Evolutionary conservation across 2,113 vertebrate genomes (phyloP).

Genomic region (Rutilus rutilus): DNA sequence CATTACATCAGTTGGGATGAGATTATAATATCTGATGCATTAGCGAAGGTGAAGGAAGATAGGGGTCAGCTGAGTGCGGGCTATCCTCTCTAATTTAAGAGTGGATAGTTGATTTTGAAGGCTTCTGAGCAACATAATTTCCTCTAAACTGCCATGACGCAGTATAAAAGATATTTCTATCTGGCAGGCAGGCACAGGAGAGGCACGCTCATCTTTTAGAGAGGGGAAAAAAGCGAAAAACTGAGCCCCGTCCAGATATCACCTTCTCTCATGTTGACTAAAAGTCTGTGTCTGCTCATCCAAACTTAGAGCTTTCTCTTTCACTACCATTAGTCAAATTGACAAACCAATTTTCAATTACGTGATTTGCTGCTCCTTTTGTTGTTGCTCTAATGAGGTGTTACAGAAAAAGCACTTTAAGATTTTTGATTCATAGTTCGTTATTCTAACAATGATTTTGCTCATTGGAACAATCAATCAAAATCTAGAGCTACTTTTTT

Average conservation of each 20-base stretch:
- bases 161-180: constrained; percentile 51
- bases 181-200: constrained; percentile 48
- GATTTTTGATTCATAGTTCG: background rate
- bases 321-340: background rate
- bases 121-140: constrained; percentile 50
- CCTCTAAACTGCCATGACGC: constrained; percentile 50
- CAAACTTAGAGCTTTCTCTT: background rate
- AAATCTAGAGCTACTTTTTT: background rate
- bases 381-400: constrained; percentile 1
- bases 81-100: constrained; percentile 34
- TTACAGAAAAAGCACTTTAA: background rate
- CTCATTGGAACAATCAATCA: background rate
- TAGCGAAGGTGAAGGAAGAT: constrained; percentile 24
- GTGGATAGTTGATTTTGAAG: constrained; percentile 38
- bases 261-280: constrained; percentile 8
- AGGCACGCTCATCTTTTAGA: constrained; percentile 39
- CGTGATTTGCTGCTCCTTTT: background rate
- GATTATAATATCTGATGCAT: constrained; percentile 31
- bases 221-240: background rate
- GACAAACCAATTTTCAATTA: constrained; percentile 1
- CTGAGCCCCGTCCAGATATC: constrained; percentile 21
- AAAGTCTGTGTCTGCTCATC: background rate
- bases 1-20: background rate
- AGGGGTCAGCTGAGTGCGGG: constrained; percentile 1
- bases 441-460: constrained; percentile 25